Conservation (phyloP, 2,888 invertebrate genomes). For the Rhogogaster chlorosoma region DNA sequence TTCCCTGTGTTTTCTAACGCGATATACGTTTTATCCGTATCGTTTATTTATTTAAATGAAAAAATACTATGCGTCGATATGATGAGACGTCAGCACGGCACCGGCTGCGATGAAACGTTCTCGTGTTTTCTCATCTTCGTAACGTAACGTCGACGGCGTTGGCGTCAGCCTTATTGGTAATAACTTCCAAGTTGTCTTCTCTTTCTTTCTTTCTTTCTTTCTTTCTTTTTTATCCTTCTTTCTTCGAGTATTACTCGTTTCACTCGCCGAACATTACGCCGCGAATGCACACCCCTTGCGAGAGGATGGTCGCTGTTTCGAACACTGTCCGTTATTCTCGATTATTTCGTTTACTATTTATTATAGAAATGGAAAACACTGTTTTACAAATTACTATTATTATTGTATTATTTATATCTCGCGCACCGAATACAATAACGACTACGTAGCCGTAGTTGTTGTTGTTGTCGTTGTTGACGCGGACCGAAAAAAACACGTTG, state of each 20-base stretch:
- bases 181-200: neutral
- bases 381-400: neutral
- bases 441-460: neutral
- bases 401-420: neutral
- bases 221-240: neutral
- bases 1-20: neutral
- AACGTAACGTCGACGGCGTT: slow-evolving; percentile 28
- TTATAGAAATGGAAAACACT: neutral
- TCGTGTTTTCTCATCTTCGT: slow-evolving; percentile 72
- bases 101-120: slow-evolving; percentile 61
- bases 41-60: neutral
- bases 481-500: slow-evolving; percentile 1
- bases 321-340: neutral
- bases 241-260: neutral
- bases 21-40: neutral
- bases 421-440: neutral
- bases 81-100: slow-evolving; percentile 71
- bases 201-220: neutral
- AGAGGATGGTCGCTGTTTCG: neutral
- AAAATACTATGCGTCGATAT: neutral
- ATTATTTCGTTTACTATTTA: neutral
- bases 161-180: neutral
- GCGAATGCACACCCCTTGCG: neutral
- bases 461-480: no score
- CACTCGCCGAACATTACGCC: neutral